Base-by-base conservation (phyloP, 1,140 invertebrate species). In the Pogonognathellus flavescens region DNA sequence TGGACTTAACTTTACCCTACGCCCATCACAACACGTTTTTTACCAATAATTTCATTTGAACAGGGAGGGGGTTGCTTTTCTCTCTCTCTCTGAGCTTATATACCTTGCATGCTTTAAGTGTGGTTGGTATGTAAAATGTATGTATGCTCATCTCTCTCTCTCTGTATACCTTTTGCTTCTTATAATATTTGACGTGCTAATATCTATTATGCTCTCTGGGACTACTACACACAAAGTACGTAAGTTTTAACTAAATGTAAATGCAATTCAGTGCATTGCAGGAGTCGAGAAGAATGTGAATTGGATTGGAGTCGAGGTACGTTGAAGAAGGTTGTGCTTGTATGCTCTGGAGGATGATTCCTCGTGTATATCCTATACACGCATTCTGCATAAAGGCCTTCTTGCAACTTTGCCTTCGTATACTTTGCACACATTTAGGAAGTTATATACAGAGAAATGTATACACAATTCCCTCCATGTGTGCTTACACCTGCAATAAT, bases 41-140 rank as follows among this genome's bases (percentile, higher is more conserved):
- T 82, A 85, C 80, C 84, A 85, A 85, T 85, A 85, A 85, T 85
- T 85, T 85, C 55, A 81, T 85, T 85, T 85, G 49, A 59, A 62
- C 84, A 59, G 59, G 80, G 80, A 82, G 84, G 84, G 84, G 84
- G 84, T 85, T 84, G 81, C 57, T 82, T 53, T 82, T 59, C 76
- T 57, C 10, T 9, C 31, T 49, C 8, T 50, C 22, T 76, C 22
- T 50, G 14, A 18, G 1, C 41, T 81, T 60, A 60, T 9, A 16
- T 62, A 41, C 31, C 6, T 41, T 41, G 31, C 31, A 41, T 41
- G 31, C 49, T 62, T 13, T 49, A 53, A 57, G 9, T 81, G n/a
- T 18, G 80, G n/a, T n/a, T n/a, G n/a, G n/a, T 41, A 82, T 1
- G 9, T 57, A 55, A 82, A 50, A 16, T 25, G 57, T 6, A 49